Evolutionary conservation across 2,888 invertebrate genomes (phyloP), one percentile per base, ranked within the genome.

Genomic region (Caenorhabditis becei): DNA sequence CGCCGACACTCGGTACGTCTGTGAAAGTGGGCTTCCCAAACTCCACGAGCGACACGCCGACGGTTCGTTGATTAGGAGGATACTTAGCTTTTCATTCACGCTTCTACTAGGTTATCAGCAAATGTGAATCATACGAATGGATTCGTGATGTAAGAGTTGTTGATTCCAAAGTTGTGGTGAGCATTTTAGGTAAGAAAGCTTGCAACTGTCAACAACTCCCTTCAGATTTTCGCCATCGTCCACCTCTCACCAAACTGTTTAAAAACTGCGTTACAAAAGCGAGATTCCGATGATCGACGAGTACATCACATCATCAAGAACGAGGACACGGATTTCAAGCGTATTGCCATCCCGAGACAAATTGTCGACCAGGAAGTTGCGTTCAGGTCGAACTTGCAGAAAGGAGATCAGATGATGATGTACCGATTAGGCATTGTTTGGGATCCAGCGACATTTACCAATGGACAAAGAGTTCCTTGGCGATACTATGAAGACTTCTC

Each of bases 121-220:
- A 24, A 49, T 53, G 53, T n/a, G 16, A 1, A 5, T 24, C 37
- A 0, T 37, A 16, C n/a, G 74, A 66, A 24, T 75, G 75, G 75
- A 53, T 75, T 24, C 75, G 75, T 11, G 75, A 75, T n/a, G 59
- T 61, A 8, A 23, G 59, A 54, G 53, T 66, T 7, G 37, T 75
- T 24, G 35, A 67, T 16, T 26, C 20, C 1, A 53, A 28, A 11
- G 75, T 65, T n/a, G 75, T 75, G 63, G 70, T 70, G 51, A 20
- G 14, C 2, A 14, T 41, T 41, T n/a, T n/a, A n/a, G n/a, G n/a
- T n/a, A n/a, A n/a, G 41, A 14, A 41, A 41, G 10, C 2, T 41
- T 41, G 2, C 41, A 14, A 7, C 14, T 7, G 44, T n/a, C 10
- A 20, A n/a, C 24, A 18, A n/a, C n/a, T n/a, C n/a, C n/a, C n/a